Percentiles rank a stretch among this genome's conserved stretches.
Evolutionary conservation across 2,797 vertebrate genomes (phyloP).

Genomic region (Syngnathus acus): DNA sequence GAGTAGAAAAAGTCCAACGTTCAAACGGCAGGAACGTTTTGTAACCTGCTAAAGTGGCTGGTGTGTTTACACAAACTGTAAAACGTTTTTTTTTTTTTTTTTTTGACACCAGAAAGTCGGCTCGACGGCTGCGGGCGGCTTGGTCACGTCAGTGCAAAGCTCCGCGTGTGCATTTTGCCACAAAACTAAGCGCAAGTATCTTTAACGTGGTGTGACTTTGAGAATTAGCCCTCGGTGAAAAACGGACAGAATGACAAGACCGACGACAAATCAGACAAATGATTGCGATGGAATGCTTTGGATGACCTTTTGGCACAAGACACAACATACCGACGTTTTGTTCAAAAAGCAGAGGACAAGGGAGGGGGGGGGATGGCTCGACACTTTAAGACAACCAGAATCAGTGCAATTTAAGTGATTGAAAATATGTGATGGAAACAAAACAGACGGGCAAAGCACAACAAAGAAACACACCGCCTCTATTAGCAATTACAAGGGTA

Average conservation of each 20-base stretch:
- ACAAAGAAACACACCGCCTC: slow-evolving; percentile 2
- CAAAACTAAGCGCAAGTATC: slow-evolving; percentile 27
- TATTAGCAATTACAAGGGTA: not conserved
- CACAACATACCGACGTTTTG: not conserved
- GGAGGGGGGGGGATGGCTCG: not conserved
- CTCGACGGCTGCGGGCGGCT: slow-evolving; percentile 30
- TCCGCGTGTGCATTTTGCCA: slow-evolving; percentile 50
- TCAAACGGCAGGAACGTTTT: slow-evolving; percentile 36
- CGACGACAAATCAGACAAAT: slow-evolving; percentile 12
- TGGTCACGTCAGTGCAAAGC: slow-evolving; percentile 57
- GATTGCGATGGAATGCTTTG: slow-evolving; percentile 32
- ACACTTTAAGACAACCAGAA: slow-evolving; percentile 25
- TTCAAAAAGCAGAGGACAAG: not conserved
- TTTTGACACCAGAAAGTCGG: slow-evolving; percentile 10
- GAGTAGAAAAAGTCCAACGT: slow-evolving; percentile 31
- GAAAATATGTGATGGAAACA: slow-evolving; percentile 1
- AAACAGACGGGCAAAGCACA: slow-evolving; percentile 1
- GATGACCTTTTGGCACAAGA: slow-evolving; percentile 21
- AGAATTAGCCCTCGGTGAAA: slow-evolving; percentile 53
- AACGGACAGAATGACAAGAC: slow-evolving; percentile 12
- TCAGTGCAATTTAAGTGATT: slow-evolving; percentile 55
- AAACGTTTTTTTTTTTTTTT: slow-evolving; percentile 23
- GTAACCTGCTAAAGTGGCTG: slow-evolving; percentile 33
- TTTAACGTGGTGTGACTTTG: slow-evolving; percentile 38
- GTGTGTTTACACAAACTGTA: slow-evolving; percentile 31